Evolutionary conservation across 2,888 invertebrate genomes (phyloP), one percentile per base, ranked within the genome.

Genomic region (Lithophane socia): DNA sequence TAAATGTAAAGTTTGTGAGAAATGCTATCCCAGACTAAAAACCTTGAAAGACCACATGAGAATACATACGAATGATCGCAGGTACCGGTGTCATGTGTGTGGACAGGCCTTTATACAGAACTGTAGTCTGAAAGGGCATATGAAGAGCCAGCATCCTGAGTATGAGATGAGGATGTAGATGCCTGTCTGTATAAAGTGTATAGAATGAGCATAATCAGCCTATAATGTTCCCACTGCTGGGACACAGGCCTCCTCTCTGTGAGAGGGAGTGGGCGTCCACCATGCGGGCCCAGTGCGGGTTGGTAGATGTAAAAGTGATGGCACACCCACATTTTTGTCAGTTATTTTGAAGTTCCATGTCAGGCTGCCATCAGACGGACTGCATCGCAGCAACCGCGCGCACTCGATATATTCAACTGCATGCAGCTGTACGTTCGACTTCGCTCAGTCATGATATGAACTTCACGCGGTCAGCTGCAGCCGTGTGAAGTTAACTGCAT

Each of bases 81-180:
- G 95, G n/a, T 95, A 93, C 44, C 85, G 93, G 24, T 94, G 95
- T 49, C 93, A 95, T 49, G 91, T 95, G 21, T 96, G 96, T 82
- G 96, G 95, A 0, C 96, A 96, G 81, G 96, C 96, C 2, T 96
- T 96, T 81, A 95, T 96, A 82, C 96, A 96, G 83, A 96, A 96
- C 81, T 96, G 96, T 80, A 96, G 96, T 73, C 77, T 96, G 1
- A 96, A 96, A 78, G 95, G 95, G 0, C 96, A 96, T 73, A 93
- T 96, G 93, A 96, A 96, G 86, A 96, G 94, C 42, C 96, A 96
- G 54, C 96, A 96, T 69, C 95, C 96, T 0, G 96, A 96, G 61
- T 96, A 95, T 79, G 94, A 83, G 12, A 54, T 86, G 1, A 66
- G 83, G 1, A 67, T 82, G 37, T 68, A 68, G 12, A 61, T 18